Percentiles rank a stretch among this genome's conserved stretches.
phyloP scores from a whole-genome alignment of 2,888 invertebrate species.

The Schrankia costaestrigalis region DNA sequence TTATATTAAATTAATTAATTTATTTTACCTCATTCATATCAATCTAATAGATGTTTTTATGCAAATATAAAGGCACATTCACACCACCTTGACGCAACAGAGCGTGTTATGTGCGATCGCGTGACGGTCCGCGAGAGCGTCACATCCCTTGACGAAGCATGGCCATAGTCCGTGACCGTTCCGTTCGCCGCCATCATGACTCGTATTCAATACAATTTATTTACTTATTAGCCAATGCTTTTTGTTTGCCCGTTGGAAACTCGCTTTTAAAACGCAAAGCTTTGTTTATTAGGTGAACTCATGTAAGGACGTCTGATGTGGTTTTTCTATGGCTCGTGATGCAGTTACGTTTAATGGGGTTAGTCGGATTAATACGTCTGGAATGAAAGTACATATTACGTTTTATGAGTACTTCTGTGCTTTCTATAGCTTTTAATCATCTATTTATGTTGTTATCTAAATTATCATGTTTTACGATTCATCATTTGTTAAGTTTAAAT shows the following conservation, averaged over 20 bases:
- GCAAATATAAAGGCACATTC: constrained; percentile 67
- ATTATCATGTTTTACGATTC: too few relatives aligned
- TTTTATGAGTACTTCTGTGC: too few relatives aligned
- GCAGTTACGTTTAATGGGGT: constrained; percentile 5
- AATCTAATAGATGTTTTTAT: constrained; percentile 37
- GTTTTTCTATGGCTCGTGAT: constrained; percentile 9
- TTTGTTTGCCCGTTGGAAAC: constrained; percentile 57
- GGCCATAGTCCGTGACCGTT: constrained; percentile 66
- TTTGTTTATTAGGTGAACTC: constrained; percentile 33
- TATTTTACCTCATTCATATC: background rate
- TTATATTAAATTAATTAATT: too few relatives aligned
- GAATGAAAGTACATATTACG: too few relatives aligned
- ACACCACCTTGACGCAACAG: constrained; percentile 50
- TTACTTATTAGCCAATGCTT: constrained; percentile 54
- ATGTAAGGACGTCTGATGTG: constrained; percentile 15
- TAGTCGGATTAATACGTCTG: too few relatives aligned
- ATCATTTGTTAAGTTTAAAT: too few relatives aligned
- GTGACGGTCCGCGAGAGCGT: constrained; percentile 47
- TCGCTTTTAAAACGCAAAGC: constrained; percentile 68
- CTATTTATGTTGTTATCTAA: too few relatives aligned
- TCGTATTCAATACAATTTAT: constrained; percentile 59
- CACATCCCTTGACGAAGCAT: constrained; percentile 60
- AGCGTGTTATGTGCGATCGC: constrained; percentile 46
- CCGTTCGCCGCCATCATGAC: constrained; percentile 69
- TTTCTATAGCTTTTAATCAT: too few relatives aligned